These are phyloP conservation scores for Palaemon carinicauda DNA, from an alignment of 1,140 invertebrate genomes.

Conservation along the genomic window DNA sequence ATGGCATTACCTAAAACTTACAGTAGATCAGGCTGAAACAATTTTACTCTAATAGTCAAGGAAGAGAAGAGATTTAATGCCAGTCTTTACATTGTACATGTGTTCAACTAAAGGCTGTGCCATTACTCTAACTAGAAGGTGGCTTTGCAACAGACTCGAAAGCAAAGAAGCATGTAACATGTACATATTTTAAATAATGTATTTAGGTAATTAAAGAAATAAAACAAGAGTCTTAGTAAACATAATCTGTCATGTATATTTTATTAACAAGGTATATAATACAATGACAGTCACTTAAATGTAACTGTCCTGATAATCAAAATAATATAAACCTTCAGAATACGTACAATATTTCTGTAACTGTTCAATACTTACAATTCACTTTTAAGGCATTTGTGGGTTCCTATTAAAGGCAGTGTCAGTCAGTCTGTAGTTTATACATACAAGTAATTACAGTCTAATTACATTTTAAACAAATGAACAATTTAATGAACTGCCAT, in stretches of 20 bases:
- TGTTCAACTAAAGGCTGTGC: too few relatives aligned
- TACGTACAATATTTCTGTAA: constrained; percentile 55
- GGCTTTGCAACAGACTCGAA: too few relatives aligned
- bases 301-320: constrained; percentile 42
- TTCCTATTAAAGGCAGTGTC: constrained; percentile 52
- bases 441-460: constrained; percentile 30
- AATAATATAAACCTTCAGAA: constrained; percentile 54
- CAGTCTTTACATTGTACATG: too few relatives aligned
- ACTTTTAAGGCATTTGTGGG: constrained; percentile 50
- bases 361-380: constrained; percentile 53
- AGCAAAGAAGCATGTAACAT: too few relatives aligned
- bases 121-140: too few relatives aligned
- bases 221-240: background rate
- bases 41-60: too few relatives aligned
- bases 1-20: too few relatives aligned
- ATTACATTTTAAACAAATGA: constrained; percentile 27
- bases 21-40: too few relatives aligned
- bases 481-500: too few relatives aligned
- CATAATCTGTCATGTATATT: constrained; percentile 39
- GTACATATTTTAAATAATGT: too few relatives aligned
- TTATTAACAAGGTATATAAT: constrained; percentile 57
- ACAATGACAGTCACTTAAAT: constrained; percentile 34
- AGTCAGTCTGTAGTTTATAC: constrained; percentile 28
- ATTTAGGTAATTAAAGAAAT: background rate
- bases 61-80: too few relatives aligned